These are phyloP conservation scores for Neoarius graeffei DNA, from an alignment of 2,113 vertebrate genomes.

Conservation along the genomic window DNA sequence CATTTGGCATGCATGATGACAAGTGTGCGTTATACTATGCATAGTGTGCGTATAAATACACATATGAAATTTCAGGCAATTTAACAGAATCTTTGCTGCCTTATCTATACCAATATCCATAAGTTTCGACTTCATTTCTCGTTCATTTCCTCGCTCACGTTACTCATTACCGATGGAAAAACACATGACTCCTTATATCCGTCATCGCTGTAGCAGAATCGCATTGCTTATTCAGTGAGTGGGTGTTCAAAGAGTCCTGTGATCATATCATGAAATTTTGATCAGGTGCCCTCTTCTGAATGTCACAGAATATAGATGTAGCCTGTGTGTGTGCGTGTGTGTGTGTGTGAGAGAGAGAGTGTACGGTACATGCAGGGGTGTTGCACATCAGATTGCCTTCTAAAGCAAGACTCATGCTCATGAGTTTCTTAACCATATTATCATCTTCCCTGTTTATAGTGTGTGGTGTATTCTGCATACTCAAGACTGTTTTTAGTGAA, in stretches of 20 bases:
- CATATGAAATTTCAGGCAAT: not conserved
- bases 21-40: not conserved
- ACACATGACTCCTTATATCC: not conserved
- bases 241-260: slow-evolving; percentile 24
- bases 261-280: slow-evolving; percentile 24
- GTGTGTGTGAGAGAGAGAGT: not conserved
- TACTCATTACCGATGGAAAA: not conserved
- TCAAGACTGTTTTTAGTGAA: not conserved
- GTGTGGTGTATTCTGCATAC: slow-evolving; percentile 27
- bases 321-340: not conserved
- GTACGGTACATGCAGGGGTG: not conserved
- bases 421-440: slow-evolving; percentile 1
- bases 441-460: slow-evolving; percentile 23
- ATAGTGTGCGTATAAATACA: not conserved
- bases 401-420: slow-evolving; percentile 12
- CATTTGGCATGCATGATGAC: not conserved
- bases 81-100: not conserved
- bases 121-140: not conserved
- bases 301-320: not conserved
- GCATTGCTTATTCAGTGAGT: slow-evolving; percentile 27
- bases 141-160: not conserved
- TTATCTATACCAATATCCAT: not conserved
- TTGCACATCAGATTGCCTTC: slow-evolving; percentile 7
- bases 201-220: slow-evolving; percentile 7
- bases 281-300: slow-evolving; percentile 15